These are phyloP conservation scores for Aurelia coerulea DNA, from an alignment of 30 jellyfish, hydroid and myxozoan genomes.

Conservation along the genomic window DNA sequence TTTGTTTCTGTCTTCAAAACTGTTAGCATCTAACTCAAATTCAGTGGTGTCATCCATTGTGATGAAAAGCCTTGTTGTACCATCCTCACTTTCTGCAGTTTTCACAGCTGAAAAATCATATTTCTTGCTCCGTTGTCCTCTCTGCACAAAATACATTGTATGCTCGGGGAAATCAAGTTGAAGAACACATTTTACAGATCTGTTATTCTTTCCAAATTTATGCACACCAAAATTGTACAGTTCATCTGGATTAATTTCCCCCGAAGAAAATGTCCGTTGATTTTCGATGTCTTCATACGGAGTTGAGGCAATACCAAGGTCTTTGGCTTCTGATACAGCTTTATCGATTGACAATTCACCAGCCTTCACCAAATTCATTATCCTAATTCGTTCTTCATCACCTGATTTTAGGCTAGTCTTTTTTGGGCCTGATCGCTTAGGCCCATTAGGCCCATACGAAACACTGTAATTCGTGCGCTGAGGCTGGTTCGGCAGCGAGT, in stretches of 20 bases:
- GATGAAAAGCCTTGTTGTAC: conserved; percentile 71
- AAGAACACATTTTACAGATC: conserved; percentile 78
- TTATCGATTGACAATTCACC: conserved; percentile 86
- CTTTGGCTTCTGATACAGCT: conserved; percentile 84
- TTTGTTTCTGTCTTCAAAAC: conserved; percentile 75
- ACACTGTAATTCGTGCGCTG: conserved; percentile 21
- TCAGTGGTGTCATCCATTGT: conserved; percentile 77
- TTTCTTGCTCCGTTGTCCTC: conserved; percentile 75
- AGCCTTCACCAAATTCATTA: conserved; percentile 94
- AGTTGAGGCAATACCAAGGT: conserved; percentile 86
- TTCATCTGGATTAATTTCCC: conserved; percentile 38
- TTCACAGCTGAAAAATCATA: conserved; percentile 60
- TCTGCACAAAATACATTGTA: conserved; percentile 62
- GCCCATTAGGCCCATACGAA: conserved; percentile 38
- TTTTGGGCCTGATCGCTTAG: conserved; percentile 34
- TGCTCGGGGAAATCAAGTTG: conserved; percentile 94
- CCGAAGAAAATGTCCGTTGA: neutral
- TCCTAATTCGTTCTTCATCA: conserved; percentile 83
- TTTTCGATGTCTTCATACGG: conserved; percentile 65
- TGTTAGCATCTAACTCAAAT: conserved; percentile 87
- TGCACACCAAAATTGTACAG: conserved; percentile 89
- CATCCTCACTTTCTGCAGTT: conserved; percentile 87
- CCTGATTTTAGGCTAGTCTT: conserved; percentile 78
- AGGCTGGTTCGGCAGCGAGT: neutral
- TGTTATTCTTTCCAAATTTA: conserved; percentile 62